Base-by-base conservation (phyloP, 2,888 invertebrate genomes). In the Plebejus anna region DNA sequence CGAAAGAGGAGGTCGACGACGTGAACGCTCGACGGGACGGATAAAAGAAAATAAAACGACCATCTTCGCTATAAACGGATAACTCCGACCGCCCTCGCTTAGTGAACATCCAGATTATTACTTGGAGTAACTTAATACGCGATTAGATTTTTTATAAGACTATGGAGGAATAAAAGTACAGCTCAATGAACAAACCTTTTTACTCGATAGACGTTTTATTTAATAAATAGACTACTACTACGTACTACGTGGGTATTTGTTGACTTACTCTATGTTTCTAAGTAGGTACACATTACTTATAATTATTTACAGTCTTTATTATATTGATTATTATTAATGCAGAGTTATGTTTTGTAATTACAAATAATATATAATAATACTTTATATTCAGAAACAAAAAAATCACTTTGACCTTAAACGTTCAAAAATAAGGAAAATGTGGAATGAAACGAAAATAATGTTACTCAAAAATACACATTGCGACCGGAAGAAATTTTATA, bases 41-140 rank as follows among this genome's bases (percentile, higher is more conserved):
- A 88, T 87, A 89, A 90, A 90, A 88, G 88, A 89, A 89, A 90
- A 92, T 91, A 93, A 92, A 91, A 90, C 86, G 89, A 88, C 85
- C 91, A 89, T 90, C 88, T 90, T 76, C 85, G 86, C 87, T 84
- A 88, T 89, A 90, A 91, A 92, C 88, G 90, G 90, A 90, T 90
- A 91, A 90, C 89, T 89, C 84, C 84, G 85, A 86, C 87, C 87
- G 86, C 88, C 88, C 86, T 87, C 87, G 84, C 85, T 87, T 88
- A 87, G 89, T 90, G 87, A 88, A 89, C 88, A 88, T 86, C 80
- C 80, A 82, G 80, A 80, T 81, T 81, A 81, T 81, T 81, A 81
- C 81, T 81, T 81, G 78, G 78, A 77, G 80, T 80, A 81, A 81
- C 79, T 81, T 80, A 81, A 80, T 81, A 80, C 77, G 76, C 81